Evolutionary conservation across 2,888 invertebrate species (phyloP).

Genomic region (Morinoia aosen): DNA sequence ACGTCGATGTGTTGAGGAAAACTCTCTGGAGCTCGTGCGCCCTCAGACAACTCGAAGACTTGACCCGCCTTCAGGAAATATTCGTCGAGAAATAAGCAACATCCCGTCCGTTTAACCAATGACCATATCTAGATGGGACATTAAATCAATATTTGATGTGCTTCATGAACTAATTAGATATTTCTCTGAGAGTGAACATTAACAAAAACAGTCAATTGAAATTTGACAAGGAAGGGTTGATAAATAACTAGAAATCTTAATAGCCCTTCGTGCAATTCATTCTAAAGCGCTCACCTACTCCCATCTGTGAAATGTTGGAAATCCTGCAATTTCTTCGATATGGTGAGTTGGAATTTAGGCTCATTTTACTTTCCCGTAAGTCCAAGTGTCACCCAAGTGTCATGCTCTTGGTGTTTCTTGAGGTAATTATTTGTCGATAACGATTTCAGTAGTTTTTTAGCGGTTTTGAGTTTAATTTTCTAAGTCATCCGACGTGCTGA

Average conservation of each 20-base stretch:
- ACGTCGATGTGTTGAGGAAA: neutral
- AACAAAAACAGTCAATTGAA: neutral
- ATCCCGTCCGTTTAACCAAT: neutral
- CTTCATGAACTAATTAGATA: neutral
- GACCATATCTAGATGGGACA: neutral
- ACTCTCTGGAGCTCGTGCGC: constrained; percentile 27
- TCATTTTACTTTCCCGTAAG: neutral
- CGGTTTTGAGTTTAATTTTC: neutral
- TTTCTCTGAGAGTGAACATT: neutral
- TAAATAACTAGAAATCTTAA: neutral
- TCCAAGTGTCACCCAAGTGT: neutral
- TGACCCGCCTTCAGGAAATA: neutral
- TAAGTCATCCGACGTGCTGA: neutral
- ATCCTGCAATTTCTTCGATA: constrained; percentile 39
- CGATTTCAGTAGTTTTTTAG: neutral
- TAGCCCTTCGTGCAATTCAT: neutral
- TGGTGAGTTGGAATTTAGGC: neutral
- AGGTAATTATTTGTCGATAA: neutral
- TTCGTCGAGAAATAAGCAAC: neutral
- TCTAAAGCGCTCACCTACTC: neutral
- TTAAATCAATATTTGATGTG: neutral
- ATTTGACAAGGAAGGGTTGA: neutral
- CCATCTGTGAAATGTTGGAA: neutral
- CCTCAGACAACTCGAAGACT: neutral
- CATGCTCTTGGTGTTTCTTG: neutral